Percentiles rank a stretch among this genome's conserved stretches.
Conservation (phyloP, 2,888 invertebrate species). For the Mythimna ferrago region DNA sequence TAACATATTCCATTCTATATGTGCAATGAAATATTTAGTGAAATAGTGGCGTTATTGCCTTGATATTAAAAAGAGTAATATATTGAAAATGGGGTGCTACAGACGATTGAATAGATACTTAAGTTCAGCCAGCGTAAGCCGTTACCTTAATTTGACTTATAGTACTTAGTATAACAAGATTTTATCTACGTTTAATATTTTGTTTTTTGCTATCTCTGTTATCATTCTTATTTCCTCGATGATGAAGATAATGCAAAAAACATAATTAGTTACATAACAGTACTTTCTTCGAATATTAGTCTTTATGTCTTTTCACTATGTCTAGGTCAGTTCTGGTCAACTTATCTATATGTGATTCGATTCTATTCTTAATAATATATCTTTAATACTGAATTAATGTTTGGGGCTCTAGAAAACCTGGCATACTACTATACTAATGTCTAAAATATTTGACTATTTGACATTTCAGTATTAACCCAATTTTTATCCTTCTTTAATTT, state of each 20-base stretch:
- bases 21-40: slow-evolving; percentile 32
- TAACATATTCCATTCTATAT: slow-evolving; percentile 3
- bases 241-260: background rate
- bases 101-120: slow-evolving; percentile 36
- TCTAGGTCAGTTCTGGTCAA: too few species aligned
- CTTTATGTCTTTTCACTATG: too few species aligned
- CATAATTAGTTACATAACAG: too few species aligned
- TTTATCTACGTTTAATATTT: background rate
- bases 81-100: slow-evolving; percentile 39
- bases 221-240: background rate
- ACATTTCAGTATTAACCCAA: too few species aligned
- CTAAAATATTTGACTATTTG: background rate
- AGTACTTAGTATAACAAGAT: slow-evolving; percentile 13
- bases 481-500: too few species aligned
- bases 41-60: slow-evolving; percentile 30
- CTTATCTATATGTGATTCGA: too few species aligned
- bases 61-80: slow-evolving; percentile 41
- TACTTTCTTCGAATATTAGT: too few species aligned
- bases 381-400: background rate
- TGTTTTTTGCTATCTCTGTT: background rate
- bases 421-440: background rate
- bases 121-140: slow-evolving; percentile 41
- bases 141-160: slow-evolving; percentile 42
- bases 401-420: background rate
- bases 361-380: too few species aligned